phyloP scores from a whole-genome alignment of 2,113 vertebrate genomes.

The Pituophis catenifer region DNA sequence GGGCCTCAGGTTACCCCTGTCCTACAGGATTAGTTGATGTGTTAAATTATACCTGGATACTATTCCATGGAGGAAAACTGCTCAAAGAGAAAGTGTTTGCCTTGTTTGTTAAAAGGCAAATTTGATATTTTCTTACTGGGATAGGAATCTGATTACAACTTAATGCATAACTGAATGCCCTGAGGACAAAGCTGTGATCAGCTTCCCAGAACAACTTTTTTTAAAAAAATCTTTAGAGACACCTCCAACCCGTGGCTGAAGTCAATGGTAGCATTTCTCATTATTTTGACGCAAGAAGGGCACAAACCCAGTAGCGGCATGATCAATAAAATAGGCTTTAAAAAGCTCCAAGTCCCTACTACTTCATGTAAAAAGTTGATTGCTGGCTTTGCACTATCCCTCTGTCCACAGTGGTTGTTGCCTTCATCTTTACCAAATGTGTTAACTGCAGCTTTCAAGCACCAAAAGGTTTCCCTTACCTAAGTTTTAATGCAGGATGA shows the following conservation, averaged over 20 bases:
- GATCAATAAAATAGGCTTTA: not conserved
- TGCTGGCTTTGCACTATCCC: not conserved
- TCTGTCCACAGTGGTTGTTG: not conserved
- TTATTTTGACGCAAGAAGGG: not conserved
- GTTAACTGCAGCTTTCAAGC: not conserved
- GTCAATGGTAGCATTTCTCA: not conserved
- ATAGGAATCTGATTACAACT: not conserved
- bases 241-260: not conserved
- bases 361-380: not conserved
- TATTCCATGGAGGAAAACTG: not conserved
- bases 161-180: not conserved
- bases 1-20: not conserved
- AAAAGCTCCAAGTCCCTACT: not conserved
- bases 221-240: not conserved
- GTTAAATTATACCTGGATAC: not conserved
- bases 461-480: not conserved
- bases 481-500: not conserved
- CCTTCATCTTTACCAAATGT: not conserved
- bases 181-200: not conserved
- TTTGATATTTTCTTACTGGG: not conserved
- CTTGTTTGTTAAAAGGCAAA: not conserved
- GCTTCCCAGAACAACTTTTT: not conserved
- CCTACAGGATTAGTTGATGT: not conserved
- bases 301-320: not conserved
- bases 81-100: not conserved